Evolutionary conservation across 2,888 invertebrate species (phyloP).

Genomic region (Xanthorhoe spadicearia): DNA sequence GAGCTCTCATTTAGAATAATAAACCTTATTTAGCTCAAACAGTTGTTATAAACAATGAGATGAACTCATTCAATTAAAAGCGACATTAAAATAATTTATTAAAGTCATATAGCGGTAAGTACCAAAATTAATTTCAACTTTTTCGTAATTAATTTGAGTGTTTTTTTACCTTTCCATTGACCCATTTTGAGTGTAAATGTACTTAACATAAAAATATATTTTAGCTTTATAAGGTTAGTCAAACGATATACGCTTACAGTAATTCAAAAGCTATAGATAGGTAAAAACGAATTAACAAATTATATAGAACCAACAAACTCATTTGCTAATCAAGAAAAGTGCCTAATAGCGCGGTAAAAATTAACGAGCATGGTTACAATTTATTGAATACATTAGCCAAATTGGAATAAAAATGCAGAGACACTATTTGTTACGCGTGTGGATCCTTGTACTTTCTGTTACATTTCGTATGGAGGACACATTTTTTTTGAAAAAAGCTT

Average conservation of each 20-base stretch:
- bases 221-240: no score
- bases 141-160: background rate
- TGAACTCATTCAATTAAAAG: constrained; percentile 7
- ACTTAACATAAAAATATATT: background rate
- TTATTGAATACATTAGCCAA: background rate
- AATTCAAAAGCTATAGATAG: background rate
- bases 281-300: background rate
- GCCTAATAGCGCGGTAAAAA: background rate
- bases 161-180: background rate
- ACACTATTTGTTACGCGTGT: background rate
- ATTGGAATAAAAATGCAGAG: background rate
- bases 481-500: background rate
- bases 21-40: constrained; percentile 26
- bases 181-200: background rate
- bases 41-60: constrained; percentile 23
- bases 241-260: background rate
- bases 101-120: constrained; percentile 10
- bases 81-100: constrained; percentile 15
- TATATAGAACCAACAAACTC: background rate
- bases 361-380: background rate
- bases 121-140: background rate
- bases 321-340: background rate
- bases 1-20: constrained; percentile 17
- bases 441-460: background rate
- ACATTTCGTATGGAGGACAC: background rate